Conservation (phyloP, 2,888 invertebrate genomes). For the Ophion obscuratus region DNA sequence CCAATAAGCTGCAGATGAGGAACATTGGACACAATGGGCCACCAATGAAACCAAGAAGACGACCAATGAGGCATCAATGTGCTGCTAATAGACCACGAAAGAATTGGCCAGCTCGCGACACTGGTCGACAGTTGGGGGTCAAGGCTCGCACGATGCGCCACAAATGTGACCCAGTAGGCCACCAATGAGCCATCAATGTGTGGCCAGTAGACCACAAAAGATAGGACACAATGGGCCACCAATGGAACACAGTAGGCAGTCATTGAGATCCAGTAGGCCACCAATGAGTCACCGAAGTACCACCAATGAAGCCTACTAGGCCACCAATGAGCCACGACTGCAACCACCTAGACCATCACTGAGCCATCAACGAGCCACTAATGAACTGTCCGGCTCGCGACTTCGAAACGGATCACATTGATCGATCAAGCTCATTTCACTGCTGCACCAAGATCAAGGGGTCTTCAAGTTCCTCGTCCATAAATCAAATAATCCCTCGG, state of each 20-base stretch:
- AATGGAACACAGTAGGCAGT: not conserved
- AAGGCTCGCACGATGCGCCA: too few relatives aligned
- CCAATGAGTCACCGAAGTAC: not conserved
- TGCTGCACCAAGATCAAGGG: not conserved
- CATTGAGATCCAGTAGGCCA: not conserved
- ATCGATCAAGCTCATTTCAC: slow-evolving; percentile 13
- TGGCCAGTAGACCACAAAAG: too few relatives aligned
- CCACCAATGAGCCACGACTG: too few relatives aligned
- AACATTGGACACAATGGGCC: not conserved
- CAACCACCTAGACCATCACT: too few relatives aligned
- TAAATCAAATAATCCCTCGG: not conserved
- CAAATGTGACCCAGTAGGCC: too few relatives aligned
- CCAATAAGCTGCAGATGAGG: not conserved
- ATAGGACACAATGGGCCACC: not conserved
- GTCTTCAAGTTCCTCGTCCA: not conserved
- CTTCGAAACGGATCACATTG: not conserved
- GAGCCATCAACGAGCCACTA: not conserved
- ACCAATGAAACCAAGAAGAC: not conserved
- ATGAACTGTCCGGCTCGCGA: not conserved
- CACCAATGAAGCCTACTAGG: too few relatives aligned
- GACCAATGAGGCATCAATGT: not conserved
- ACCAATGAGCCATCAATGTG: too few relatives aligned
- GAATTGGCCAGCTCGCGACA: too few relatives aligned
- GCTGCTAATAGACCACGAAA: too few relatives aligned
- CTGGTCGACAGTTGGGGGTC: too few relatives aligned